Base-by-base conservation (phyloP, 1,140 invertebrate genomes). In the Brachionus koreanus region DNA sequence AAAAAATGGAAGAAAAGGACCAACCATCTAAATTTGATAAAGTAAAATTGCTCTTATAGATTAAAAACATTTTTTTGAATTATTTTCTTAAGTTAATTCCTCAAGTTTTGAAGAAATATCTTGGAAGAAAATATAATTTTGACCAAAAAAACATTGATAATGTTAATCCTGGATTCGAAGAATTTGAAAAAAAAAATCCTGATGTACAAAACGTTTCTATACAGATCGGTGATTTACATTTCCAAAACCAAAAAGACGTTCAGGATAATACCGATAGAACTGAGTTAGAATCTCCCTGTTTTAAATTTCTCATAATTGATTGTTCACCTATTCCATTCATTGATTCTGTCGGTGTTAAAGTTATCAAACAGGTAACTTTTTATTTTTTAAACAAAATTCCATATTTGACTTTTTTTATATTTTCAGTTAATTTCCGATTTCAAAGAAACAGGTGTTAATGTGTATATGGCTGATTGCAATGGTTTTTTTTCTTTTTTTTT, bases 281-380 rank as follows among this genome's bases (percentile, higher is more conserved):
- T 19, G 16, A 72, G 9, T 25, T 23, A 29, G 35, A 35, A 13
- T 43, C 10, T 25, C 33, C 65, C 0, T 39, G 19, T 39, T 69
- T 69, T 19, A 46, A 74, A 29, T 74, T 74, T 74, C 23, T 74
- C 29, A 25, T 74, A 13, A 46, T 74, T 12, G 79, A 82, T 16
- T 82, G 61, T 12, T 49, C 23, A 12, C 43, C 61, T 9, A 52
- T 82, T 3, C 65, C 65, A 16, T 82, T 67, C 35, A 63, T 82
- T 33, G 79, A 82, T 39, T 67, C 61, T 13, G 49, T 82, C n/a
- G 79, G 79, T 7, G 79, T 82, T 4, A 82, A 72, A 33, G 43
- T 42, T 7, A 65, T 82, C 1, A 33, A 49, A 46, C 79, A 82
- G 52, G 61, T 81, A 49, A 77, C 9, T 16, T 75, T 23, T 12